Base-by-base conservation (phyloP, 2,797 vertebrate species). In the Mycteria americana region DNA sequence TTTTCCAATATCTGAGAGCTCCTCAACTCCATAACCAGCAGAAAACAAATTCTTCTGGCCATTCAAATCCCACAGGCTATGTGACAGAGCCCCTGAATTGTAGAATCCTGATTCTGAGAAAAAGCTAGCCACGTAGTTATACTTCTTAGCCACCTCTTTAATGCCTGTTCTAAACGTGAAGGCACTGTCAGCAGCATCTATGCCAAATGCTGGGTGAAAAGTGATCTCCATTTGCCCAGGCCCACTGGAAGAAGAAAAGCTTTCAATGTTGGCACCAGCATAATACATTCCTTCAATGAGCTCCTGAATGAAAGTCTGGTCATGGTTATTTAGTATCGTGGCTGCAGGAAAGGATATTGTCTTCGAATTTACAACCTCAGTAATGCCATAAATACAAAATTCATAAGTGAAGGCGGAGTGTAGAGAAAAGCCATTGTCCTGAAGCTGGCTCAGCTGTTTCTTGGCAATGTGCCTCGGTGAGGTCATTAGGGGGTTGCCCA, bases 221-320 rank as follows among this genome's bases (percentile, higher is more conserved):
- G 98, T 98, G 82, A 99, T 98, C 97, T 99, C 99, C 98, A 99
- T 99, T 95, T 99, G 99, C 33, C 99, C 99, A 3, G 99, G 99
- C 30, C 98, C 98, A 18, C 97, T 98, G 5, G 99, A 99, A 19
- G 99, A 99, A 22, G 99, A 98, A 48, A 99, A 99, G 94, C 98
- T 99, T 97, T 99, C 99, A 2, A 99, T 98, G 39, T 98, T 99
- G 30, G 98, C 98, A 22, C 99, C 99, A 78, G 98, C 98, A 91
- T 98, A 98, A 96, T 99, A 99, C 98, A 99, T 99, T 88, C 98
- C 99, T 85, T 98, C 98, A 83, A 99, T 98, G 23, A 99, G 98
- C 80, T 99, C 98, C 97, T 99, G 99, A 95, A 99, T 98, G 97
- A 99, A 99, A 22, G 98, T 98, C 96, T 99, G 98, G 95, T 99